Evolutionary conservation across 2,797 vertebrate genomes (phyloP).

Genomic region (Zalophus californianus): DNA sequence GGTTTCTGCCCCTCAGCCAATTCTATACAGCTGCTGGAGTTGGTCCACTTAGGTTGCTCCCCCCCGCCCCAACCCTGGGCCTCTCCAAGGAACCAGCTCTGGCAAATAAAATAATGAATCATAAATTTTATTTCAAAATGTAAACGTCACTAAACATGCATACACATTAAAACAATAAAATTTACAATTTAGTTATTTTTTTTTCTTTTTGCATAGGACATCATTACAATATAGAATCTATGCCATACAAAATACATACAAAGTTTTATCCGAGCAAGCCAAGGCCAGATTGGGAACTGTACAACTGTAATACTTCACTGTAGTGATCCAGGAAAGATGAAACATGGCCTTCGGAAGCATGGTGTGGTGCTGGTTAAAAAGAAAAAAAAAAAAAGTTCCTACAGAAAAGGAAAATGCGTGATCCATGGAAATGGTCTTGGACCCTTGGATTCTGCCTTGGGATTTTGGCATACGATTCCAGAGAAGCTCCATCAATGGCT

Average conservation of each 20-base stretch:
- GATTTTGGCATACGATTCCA: conserved; percentile 69
- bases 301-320: conserved; percentile 96
- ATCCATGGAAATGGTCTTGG: conserved; percentile 74
- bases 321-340: conserved; percentile 94
- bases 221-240: conserved; percentile 99
- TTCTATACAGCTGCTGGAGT: not conserved
- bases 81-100: not conserved
- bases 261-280: conserved; percentile 97
- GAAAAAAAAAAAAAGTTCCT: conserved; percentile 41
- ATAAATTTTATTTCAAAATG: conserved; percentile 98
- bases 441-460: conserved; percentile 74
- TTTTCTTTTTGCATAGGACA: conserved; percentile 95
- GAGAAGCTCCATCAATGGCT: conserved; percentile 60
- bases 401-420: conserved; percentile 57
- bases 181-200: conserved; percentile 94
- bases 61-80: not conserved
- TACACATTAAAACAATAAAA: conserved; percentile 97
- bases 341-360: conserved; percentile 89
- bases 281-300: conserved; percentile 94
- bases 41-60: not conserved
- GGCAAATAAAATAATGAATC: conserved; percentile 74
- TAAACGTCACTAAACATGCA: conserved; percentile 99
- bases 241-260: conserved; percentile 99
- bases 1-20: not conserved
- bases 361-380: conserved; percentile 87